Evolutionary conservation across 2,888 invertebrate genomes (phyloP), one percentile per base, ranked within the genome.

Genomic region (Agonopterix alstromeriana): DNA sequence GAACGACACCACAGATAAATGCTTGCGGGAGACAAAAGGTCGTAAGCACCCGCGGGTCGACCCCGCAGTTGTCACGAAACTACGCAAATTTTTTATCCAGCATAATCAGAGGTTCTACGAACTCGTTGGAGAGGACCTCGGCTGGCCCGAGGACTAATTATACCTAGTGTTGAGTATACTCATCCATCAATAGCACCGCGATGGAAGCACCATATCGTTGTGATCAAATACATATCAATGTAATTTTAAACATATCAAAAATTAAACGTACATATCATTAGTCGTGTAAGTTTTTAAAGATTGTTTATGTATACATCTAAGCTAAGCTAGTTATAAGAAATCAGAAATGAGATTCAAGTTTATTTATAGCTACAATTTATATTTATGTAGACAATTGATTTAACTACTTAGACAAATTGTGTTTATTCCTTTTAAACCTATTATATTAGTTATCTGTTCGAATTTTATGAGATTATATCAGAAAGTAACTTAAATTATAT

Each of bases 61-160:
- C 77, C 94, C 94, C 0, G 89, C 92, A 44, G 94, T 95, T 50
- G 92, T 96, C 53, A 93, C 94, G 43, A 94, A 94, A 70, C 84
- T 97, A 61, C 90, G 96, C 49, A 93, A 92, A 73, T 97, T 96
- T 89, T 98, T 97, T 84, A 93, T 94, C 58, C 96, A 96, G 66
- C 96, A 96, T 84, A 98, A 98, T 88, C 95, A 95, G 77, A 93
- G 94, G 70, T 97, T 98, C 77, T 98, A 97, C 81, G 95, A 97
- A 65, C 91, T 98, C 61, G 93, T 97, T n/a, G 96, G 97, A 3
- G 95, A 96, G 77, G 95, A 96, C 80, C 93, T 98, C 58, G 95
- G 95, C 53, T 98, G 98, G 98, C 96, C 97, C 45, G 96, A 96
- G 77, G 95, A 96, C 77, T 96, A 74, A 36, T 12, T 38, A 38